These are phyloP conservation scores for Drosophila vallismaia DNA, from an alignment of 2,888 invertebrate species.

Conservation along the genomic window DNA sequence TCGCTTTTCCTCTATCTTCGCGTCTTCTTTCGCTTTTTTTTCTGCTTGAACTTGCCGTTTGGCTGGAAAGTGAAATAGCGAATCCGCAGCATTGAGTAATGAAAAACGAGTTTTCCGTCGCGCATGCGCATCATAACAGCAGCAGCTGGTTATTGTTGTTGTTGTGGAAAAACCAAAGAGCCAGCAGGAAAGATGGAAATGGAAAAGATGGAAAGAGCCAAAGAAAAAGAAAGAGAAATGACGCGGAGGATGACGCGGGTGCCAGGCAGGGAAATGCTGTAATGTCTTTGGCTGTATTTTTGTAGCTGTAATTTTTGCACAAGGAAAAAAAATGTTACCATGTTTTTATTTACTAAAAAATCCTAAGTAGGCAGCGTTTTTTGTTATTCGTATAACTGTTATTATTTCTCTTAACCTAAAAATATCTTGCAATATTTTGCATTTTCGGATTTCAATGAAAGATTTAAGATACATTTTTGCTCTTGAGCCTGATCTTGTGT, in stretches of 20 bases:
- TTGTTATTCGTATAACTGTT: too few species aligned
- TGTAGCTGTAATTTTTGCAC: slow-evolving; percentile 30
- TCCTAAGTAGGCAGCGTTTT: too few species aligned
- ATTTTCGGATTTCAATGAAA: neutral
- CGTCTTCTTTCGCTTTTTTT: slow-evolving; percentile 61
- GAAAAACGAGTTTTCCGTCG: slow-evolving; percentile 76
- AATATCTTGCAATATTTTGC: neutral
- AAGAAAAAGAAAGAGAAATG: slow-evolving; percentile 20
- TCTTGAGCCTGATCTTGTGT: neutral
- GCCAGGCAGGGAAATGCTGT: slow-evolving; percentile 62
- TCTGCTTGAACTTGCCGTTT: slow-evolving; percentile 64
- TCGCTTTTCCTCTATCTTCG: slow-evolving; percentile 38
- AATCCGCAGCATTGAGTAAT: slow-evolving; percentile 69
- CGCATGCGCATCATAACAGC: slow-evolving; percentile 65
- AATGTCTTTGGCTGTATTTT: slow-evolving; percentile 49
- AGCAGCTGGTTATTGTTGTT: slow-evolving; percentile 48
- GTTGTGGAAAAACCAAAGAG: slow-evolving; percentile 70
- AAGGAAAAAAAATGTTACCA: neutral
- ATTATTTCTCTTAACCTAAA: neutral
- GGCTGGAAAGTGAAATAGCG: slow-evolving; percentile 70
- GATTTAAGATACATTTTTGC: neutral
- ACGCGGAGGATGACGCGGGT: slow-evolving; percentile 43
- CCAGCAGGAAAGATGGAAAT: slow-evolving; percentile 12
- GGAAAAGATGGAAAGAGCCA: neutral
- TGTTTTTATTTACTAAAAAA: neutral